phyloP scores from a whole-genome alignment of 2,113 vertebrate genomes.

The human (Homo sapiens) region GRCh38 chr20:50552501-50553000 shows the following conservation, averaged over 20 bases:
- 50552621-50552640: no score
- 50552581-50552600: no score
- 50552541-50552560: no score
- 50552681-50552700: no score
- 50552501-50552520: background rate
- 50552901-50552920: background rate
- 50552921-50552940: background rate
- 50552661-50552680: no score
- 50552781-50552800: no score
- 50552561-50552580: no score
- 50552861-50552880: background rate
- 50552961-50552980: background rate
- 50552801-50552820: background rate
- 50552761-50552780: background rate
- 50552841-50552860: background rate
- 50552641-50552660: no score
- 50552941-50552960: background rate
- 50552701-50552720: no score
- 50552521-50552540: background rate
- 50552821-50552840: background rate
- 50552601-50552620: no score
- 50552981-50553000: no score
- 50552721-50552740: background rate
- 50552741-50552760: background rate
- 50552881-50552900: background rate